Percentiles rank a stretch among this genome's conserved stretches.
phyloP scores from a whole-genome alignment of 2,888 invertebrate species.

The Apamea anceps region DNA sequence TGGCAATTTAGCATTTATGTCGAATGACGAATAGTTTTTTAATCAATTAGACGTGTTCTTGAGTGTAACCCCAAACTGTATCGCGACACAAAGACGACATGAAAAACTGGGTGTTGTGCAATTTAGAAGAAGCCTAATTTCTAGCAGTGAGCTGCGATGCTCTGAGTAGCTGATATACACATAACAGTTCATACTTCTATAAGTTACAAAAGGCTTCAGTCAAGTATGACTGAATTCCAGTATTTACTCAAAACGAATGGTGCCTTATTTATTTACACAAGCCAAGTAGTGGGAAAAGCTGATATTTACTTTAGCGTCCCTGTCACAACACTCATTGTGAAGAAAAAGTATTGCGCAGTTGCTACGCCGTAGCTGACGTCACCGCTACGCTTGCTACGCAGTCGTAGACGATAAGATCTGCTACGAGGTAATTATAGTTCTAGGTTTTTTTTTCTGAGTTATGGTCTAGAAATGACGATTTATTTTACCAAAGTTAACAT shows the following conservation, averaged over 20 bases:
- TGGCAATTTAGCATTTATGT: neutral
- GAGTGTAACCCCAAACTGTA: too few species aligned
- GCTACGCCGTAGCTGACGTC: constrained; percentile 34
- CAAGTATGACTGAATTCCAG: constrained; percentile 7
- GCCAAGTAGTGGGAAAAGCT: constrained; percentile 17
- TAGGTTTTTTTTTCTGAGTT: neutral
- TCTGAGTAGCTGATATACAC: neutral
- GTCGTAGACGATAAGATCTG: constrained; percentile 20
- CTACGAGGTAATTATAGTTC: constrained; percentile 6
- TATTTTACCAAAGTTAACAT: too few species aligned
- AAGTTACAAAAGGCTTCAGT: neutral
- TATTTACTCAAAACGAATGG: constrained; percentile 9
- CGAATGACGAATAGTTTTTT: neutral
- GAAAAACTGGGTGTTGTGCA: neutral
- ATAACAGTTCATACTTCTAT: neutral
- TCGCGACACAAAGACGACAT: neutral
- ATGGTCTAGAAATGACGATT: neutral
- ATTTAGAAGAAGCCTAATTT: neutral
- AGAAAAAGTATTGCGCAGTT: constrained; percentile 24
- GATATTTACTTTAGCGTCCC: constrained; percentile 12
- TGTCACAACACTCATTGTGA: constrained; percentile 7
- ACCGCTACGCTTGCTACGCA: constrained; percentile 32
- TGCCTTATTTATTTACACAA: constrained; percentile 26
- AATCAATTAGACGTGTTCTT: neutral
- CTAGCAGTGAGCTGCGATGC: neutral